phyloP scores from a whole-genome alignment of 2,113 vertebrate genomes.

The Oryzias melastigma region DNA sequence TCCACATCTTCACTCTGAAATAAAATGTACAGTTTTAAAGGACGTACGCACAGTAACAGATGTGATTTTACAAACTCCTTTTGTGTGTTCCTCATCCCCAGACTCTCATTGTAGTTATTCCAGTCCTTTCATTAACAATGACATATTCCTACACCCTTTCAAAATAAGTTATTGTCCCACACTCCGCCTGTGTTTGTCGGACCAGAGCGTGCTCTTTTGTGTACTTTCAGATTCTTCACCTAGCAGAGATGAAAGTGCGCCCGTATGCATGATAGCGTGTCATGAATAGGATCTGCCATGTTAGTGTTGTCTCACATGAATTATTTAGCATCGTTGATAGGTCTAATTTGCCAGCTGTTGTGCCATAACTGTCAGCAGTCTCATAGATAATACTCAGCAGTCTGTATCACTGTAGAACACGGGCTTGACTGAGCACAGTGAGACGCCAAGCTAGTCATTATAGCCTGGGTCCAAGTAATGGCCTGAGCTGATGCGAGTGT shows the following conservation, averaged over 20 bases:
- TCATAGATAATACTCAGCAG: constrained; percentile 70
- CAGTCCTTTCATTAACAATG: constrained; percentile 36
- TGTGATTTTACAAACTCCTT: constrained; percentile 21
- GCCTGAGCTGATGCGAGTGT: constrained; percentile 44
- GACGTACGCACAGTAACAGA: constrained; percentile 26
- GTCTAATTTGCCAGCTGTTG: constrained; percentile 80
- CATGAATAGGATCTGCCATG: constrained; percentile 74
- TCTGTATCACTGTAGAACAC: constrained; percentile 61
- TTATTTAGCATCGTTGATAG: constrained; percentile 76
- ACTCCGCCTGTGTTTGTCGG: constrained; percentile 46
- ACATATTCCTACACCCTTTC: constrained; percentile 62
- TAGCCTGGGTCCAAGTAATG: constrained; percentile 36
- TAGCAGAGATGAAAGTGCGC: constrained; percentile 64
- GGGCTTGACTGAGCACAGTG: constrained; percentile 71
- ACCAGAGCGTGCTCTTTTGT: constrained; percentile 39
- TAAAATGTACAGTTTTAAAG: constrained; percentile 35
- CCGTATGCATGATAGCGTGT: constrained; percentile 63
- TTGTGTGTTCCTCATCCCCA: constrained; percentile 27
- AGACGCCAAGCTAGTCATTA: constrained; percentile 61
- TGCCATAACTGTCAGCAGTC: constrained; percentile 70
- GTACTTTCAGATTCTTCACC: constrained; percentile 69
- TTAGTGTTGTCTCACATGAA: constrained; percentile 76
- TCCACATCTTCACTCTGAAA: constrained; percentile 45
- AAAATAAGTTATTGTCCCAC: constrained; percentile 52
- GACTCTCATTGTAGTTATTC: constrained; percentile 51